These are phyloP conservation scores for Formica exsecta DNA, from an alignment of 1,140 invertebrate species.

Conservation along the genomic window DNA sequence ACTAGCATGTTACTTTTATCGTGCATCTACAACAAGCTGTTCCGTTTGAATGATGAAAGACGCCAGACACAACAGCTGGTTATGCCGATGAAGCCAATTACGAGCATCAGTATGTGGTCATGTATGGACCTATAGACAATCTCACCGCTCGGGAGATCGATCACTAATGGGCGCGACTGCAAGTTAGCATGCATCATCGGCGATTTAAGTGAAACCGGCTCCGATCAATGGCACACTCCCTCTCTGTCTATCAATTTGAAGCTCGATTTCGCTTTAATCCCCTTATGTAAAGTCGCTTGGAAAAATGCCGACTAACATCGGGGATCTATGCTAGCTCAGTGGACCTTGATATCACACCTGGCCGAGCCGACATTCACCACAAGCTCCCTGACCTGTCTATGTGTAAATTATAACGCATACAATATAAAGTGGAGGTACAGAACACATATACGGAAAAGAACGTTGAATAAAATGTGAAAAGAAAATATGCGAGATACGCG, in stretches of 20 bases:
- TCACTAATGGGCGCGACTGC: conserved; percentile 58
- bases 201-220: conserved; percentile 63
- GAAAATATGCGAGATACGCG: neutral
- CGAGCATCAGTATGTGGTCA: conserved; percentile 27
- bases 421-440: neutral
- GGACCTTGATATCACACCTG: conserved; percentile 59
- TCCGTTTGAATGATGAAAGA: conserved; percentile 61
- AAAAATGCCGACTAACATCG: conserved; percentile 60
- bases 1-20: conserved; percentile 20
- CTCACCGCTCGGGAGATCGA: conserved; percentile 51
- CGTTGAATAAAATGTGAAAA: conserved; percentile 1
- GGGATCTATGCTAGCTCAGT: conserved; percentile 54
- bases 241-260: conserved; percentile 52
- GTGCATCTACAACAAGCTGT: conserved; percentile 13
- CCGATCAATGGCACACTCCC: conserved; percentile 46
- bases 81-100: conserved; percentile 54
- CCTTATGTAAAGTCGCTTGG: conserved; percentile 56
- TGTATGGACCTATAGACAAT: conserved; percentile 61
- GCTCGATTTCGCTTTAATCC: conserved; percentile 64
- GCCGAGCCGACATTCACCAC: conserved; percentile 50
- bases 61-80: conserved; percentile 56
- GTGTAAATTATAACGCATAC: conserved; percentile 8
- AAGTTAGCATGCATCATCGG: conserved; percentile 62
- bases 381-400: conserved; percentile 23
- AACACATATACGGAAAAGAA: neutral